Evolutionary conservation across 2,888 invertebrate species (phyloP), one percentile per base, ranked within the genome.

Genomic region (Leptopilina syphax): DNA sequence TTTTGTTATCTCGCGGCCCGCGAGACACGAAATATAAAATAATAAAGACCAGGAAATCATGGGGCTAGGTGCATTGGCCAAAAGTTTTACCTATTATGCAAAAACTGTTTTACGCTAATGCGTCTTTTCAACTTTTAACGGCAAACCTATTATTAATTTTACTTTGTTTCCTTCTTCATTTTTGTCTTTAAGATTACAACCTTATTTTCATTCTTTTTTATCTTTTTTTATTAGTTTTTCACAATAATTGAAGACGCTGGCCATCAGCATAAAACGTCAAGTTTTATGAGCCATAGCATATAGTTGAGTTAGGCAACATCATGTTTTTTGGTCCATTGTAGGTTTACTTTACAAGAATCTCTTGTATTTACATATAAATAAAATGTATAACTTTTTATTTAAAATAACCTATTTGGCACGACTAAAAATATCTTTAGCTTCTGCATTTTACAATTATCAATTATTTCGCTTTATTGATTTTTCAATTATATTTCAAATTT

Each of bases 201-300:
- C 9, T 50, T 3, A 50, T 10, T 50, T 50, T 50, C 12, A 50
- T 50, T 13, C 70, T 50, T 27, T 27, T 70, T 81, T 82, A 67
- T 82, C 82, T 79, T 81, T 83, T 84, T 83, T 80, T 82, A 44
- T 83, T 80, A 76, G 78, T 83, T 85, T 86, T 85, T 87, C 88
- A 87, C 87, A 87, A 89, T 88, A 87, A 87, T 87, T 83, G 77
- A 80, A 86, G 85, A 87, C 86, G 84, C 82, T 83, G 81, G 84
- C 89, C 90, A 91, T 91, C 91, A 91, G 90, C 90, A 90, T 91
- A 91, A 91, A 91, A 90, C 86, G 89, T 85, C 88, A 85, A 84
- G 88, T 88, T 91, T 91, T 91, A 91, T 88, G 91, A 90, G 87
- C 88, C 89, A 89, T 91, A 88, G 85, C 88, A 85, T 86, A 87